These are phyloP conservation scores for Hymenopus coronatus DNA, from an alignment of 2,888 invertebrate genomes.

Conservation along the genomic window DNA sequence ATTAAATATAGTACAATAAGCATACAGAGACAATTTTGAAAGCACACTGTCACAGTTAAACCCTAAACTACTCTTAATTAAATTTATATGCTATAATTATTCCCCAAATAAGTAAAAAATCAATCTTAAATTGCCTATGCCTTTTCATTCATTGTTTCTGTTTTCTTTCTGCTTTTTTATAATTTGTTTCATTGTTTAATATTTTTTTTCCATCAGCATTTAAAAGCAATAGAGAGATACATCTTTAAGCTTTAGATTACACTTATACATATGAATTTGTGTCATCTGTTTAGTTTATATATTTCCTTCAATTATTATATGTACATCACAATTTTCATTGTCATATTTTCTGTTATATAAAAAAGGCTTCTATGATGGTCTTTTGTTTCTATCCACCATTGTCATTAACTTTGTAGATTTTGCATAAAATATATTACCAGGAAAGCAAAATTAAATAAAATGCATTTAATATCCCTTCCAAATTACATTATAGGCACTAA, in stretches of 20 bases:
- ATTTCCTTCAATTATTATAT: constrained; percentile 1
- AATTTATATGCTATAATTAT: background rate
- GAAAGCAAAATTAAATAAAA: constrained; percentile 1
- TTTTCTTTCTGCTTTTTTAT: background rate
- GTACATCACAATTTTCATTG: constrained; percentile 1
- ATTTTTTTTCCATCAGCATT: background rate
- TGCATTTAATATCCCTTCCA: background rate
- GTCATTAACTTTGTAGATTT: background rate
- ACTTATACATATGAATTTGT: background rate
- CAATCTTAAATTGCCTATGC: background rate
- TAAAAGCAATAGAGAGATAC: background rate
- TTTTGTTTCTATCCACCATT: background rate
- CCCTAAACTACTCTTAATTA: background rate
- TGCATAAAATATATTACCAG: background rate
- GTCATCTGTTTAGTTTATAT: background rate
- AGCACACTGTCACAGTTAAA: background rate
- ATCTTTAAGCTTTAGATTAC: background rate
- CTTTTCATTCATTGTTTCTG: background rate
- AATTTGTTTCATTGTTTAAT: background rate
- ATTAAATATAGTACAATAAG: background rate
- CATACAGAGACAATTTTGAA: background rate
- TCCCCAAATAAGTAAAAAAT: background rate
- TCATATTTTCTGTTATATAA: constrained; percentile 1
- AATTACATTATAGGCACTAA: constrained; percentile 14
- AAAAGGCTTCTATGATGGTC: background rate